Conservation (phyloP, 2,797 vertebrate species). For the Cuniculus paca region DNA sequence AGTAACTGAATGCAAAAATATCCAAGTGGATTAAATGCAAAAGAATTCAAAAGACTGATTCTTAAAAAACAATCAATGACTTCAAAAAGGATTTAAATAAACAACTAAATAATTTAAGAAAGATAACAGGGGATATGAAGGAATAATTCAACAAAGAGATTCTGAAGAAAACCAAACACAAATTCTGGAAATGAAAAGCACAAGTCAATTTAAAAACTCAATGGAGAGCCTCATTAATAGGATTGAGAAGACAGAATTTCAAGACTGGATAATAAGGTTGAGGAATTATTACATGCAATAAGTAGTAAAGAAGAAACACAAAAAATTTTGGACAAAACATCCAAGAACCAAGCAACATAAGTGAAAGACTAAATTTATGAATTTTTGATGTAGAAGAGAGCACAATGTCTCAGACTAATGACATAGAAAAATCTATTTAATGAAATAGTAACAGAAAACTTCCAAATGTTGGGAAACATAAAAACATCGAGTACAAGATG, state of each 20-base stretch:
- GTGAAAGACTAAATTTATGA: not conserved
- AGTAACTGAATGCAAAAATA: not conserved
- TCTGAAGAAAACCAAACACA: not conserved
- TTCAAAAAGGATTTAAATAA: not conserved
- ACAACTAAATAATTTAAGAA: not conserved
- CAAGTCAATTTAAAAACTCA: not conserved
- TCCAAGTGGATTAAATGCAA: not conserved
- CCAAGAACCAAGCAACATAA: not conserved
- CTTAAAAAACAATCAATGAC: not conserved
- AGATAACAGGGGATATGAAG: not conserved
- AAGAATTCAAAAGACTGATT: not conserved
- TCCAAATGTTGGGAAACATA: not conserved
- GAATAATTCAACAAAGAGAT: not conserved
- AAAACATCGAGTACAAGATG: not conserved
- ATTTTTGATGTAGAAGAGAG: not conserved
- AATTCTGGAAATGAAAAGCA: not conserved
- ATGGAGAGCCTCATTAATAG: not conserved
- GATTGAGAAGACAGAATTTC: not conserved
- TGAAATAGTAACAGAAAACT: not conserved
- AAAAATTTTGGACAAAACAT: not conserved
- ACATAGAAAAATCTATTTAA: not conserved
- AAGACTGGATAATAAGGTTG: not conserved
- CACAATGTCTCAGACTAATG: not conserved
- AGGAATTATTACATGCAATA: not conserved
- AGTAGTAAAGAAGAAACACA: not conserved